Base-by-base conservation (phyloP, 92 coral and sea anemone species). In the Meandrina meandrites region DNA sequence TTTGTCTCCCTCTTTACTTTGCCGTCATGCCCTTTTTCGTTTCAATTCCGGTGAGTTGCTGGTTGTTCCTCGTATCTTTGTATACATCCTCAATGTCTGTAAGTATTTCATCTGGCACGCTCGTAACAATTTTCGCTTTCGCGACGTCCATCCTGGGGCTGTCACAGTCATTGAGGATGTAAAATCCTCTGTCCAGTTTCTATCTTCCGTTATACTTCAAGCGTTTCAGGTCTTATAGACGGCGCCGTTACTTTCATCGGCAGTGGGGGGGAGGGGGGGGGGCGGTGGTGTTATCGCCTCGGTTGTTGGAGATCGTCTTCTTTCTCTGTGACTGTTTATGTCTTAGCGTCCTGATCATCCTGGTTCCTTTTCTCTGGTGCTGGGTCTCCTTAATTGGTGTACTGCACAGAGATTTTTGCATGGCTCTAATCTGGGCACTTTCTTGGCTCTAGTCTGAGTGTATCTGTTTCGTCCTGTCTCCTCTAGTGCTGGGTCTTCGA, bases 71-170 rank as follows among this genome's bases (percentile, higher is more conserved):
- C 47, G 74, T 0, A 15, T 87, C 21, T 87, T 87, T 74, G 86
- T 47, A 0, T 50, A 80, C 17, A 17, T 57, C 4, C 70, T 81
- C 1, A 36, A 45, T 13, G 57, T 87, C 8, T 87, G 76, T 30
- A 68, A 75, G 27, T 77, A 56, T 50, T 27, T 54, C 10, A 47
- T 88, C 3, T 88, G 91, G 82, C 81, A 27, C 5, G 30, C 81
- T 13, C 37, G 91, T 2, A 82, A 88, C 31, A 84, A 88, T 32
- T 88, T 36, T 36, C 86, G 62, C 32, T 88, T 88, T 31, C 81
- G 86, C 8, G 28, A 27, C 31, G 31, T 69, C 12, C 77, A 27
- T 0, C 90, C 90, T 4, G 73, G 90, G 1, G 81, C 87, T 22
- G 34, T 56, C 16, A 14, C 66, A 3, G 81, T 78, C 17, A 56